A percentile compares a stretch with the other conserved stretches of the same genome.
These are phyloP conservation scores for Mellilla xanthometata DNA, from an alignment of 2,888 invertebrate genomes.

Conservation along the genomic window DNA sequence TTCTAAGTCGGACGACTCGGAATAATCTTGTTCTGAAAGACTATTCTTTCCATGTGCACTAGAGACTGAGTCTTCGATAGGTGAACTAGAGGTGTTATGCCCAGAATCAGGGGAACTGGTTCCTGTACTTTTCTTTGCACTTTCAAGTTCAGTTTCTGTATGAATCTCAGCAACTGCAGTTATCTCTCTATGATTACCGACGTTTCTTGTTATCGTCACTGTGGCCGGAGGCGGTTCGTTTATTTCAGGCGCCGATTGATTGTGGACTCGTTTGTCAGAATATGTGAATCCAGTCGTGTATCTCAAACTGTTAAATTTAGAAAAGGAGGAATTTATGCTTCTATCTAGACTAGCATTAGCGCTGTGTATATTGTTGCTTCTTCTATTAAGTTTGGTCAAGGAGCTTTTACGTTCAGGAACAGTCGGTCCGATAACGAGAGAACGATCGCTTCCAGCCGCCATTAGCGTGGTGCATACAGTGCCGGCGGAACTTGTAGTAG, in stretches of 20 bases:
- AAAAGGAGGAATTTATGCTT: slow-evolving; percentile 65
- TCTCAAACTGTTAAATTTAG: slow-evolving; percentile 66
- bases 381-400: slow-evolving; percentile 82
- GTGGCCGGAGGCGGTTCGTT: slow-evolving; percentile 54
- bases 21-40: slow-evolving; percentile 91
- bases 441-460: slow-evolving; percentile 85
- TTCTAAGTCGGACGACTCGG: slow-evolving; percentile 93
- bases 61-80: slow-evolving; percentile 88
- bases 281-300: slow-evolving; percentile 62
- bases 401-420: slow-evolving; percentile 93
- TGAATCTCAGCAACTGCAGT: slow-evolving; percentile 84
- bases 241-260: slow-evolving; percentile 66
- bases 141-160: slow-evolving; percentile 67
- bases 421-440: slow-evolving; percentile 86
- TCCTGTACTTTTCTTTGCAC: slow-evolving; percentile 82
- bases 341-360: slow-evolving; percentile 82
- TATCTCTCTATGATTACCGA: slow-evolving; percentile 77
- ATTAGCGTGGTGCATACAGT: slow-evolving; percentile 93
- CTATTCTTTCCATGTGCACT: slow-evolving; percentile 87
- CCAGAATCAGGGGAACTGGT: slow-evolving; percentile 92
- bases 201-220: slow-evolving; percentile 67
- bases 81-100: slow-evolving; percentile 91
- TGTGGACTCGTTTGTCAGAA: slow-evolving; percentile 58
- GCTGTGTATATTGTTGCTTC: slow-evolving; percentile 72
- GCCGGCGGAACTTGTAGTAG: slow-evolving; percentile 94